Conservation (phyloP, 1,140 invertebrate genomes). For the Ditylenchus dipsaci region DNA sequence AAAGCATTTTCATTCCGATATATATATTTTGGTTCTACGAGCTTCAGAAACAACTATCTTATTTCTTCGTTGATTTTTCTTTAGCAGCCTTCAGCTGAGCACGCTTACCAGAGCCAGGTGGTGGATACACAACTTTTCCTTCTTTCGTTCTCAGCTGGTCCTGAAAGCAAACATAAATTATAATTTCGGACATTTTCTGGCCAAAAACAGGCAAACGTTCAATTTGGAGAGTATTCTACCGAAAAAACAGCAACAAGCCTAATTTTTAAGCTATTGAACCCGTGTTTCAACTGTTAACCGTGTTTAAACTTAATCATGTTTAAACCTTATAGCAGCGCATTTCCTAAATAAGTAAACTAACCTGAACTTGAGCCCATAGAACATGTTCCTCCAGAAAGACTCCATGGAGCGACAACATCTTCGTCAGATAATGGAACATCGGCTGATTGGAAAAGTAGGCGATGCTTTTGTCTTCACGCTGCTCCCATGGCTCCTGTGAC, state of each 20-base stretch:
- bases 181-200: no score
- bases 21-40: no score
- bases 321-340: background rate
- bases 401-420: conserved; percentile 55
- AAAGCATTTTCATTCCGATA: no score
- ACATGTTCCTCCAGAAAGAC: conserved; percentile 56
- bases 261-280: no score
- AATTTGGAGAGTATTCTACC: no score
- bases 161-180: conserved; percentile 23
- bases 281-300: background rate
- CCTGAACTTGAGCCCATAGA: conserved; percentile 50
- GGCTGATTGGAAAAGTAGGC: conserved; percentile 55
- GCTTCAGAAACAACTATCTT: no score
- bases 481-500: conserved; percentile 50
- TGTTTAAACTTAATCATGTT: background rate
- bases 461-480: conserved; percentile 40
- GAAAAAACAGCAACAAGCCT: no score
- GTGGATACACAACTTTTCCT: conserved; percentile 51
- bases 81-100: background rate
- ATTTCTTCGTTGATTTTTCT: background rate
- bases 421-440: conserved; percentile 58
- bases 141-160: conserved; percentile 49
- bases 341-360: background rate
- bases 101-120: conserved; percentile 52
- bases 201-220: no score